phyloP scores from a whole-genome alignment of 2,113 vertebrate genomes.

The Rhegmatorhina hoffmannsi region DNA sequence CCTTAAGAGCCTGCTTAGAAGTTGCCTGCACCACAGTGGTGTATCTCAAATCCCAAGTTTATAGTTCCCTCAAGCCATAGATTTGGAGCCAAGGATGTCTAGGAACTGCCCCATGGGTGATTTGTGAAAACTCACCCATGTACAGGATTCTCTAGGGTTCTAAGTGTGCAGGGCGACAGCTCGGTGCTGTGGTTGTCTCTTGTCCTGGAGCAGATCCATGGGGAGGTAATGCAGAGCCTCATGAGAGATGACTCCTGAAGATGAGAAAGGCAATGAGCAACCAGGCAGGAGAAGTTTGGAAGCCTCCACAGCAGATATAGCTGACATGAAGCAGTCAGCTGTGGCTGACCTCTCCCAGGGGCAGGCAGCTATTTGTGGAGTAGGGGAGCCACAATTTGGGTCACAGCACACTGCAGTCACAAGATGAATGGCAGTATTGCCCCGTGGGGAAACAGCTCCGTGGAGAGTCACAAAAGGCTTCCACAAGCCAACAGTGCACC shows the following conservation, averaged over 20 bases:
- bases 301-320: background rate
- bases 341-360: background rate
- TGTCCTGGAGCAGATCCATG: background rate
- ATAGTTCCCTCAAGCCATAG: background rate
- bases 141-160: background rate
- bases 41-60: background rate
- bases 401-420: rapidly evolving
- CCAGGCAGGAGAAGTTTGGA: background rate
- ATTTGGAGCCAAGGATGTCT: background rate
- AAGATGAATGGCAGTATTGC: background rate
- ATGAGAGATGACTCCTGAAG: rapidly evolving
- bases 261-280: background rate
- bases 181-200: rapidly evolving
- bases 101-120: background rate
- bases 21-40: background rate
- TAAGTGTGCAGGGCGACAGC: background rate
- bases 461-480: background rate
- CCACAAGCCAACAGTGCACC: background rate
- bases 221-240: background rate
- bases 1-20: background rate
- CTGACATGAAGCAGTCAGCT: background rate
- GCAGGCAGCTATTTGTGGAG: constrained; percentile 2
- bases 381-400: background rate
- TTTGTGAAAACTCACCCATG: background rate
- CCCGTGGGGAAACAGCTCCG: background rate